Evolutionary conservation across 2,797 vertebrate genomes (phyloP), one percentile per base, ranked within the genome.

Genomic region (Sternarchorhynchus goeldii): DNA sequence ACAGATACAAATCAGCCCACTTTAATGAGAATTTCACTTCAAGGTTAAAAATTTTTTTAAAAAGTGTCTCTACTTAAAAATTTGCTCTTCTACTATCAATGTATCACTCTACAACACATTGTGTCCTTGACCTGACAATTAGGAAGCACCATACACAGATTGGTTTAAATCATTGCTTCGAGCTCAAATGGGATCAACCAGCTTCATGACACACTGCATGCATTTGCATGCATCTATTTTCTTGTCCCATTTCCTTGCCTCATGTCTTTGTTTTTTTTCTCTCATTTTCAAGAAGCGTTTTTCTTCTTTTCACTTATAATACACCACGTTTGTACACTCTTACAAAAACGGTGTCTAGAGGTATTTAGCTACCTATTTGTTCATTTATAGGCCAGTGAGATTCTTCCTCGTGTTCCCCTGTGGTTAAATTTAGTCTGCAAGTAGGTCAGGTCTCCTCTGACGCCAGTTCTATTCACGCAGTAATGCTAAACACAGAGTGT

Each of bases 391-490:
- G 53, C 17, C 58, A 34, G 25, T 29, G n/a, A 63, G 10, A 62
- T 25, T 20, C 5, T 36, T 68, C 32, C 2, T 36, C 16, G 55
- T 76, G n/a, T 68, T 18, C 25, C 39, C 53, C 39, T 31, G 5
- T 29, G n/a, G 32, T n/a, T 63, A 18, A 56, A 77, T 67, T 56
- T 21, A 50, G 20, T 16, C 70, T 56, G 57, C 3, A 77, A 67
- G 45, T 74, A 63, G 74, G 56, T 73, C 75, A 72, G 66, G 72
- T 62, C 62, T 72, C 53, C 45, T 75, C 53, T 71, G 74, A 12
- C 41, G 60, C 31, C 39, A 16, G 57, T 74, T 64, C 45, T 57
- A 21, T 21, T 63, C 41, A 71, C 63, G 78, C 18, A 60, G 62
- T 67, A 78, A 78, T 69, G 68, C 68, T 75, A 80, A 77, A 79